Evolutionary conservation across 2,797 vertebrate species (phyloP).

Genomic region (Syngnathus acus): DNA sequence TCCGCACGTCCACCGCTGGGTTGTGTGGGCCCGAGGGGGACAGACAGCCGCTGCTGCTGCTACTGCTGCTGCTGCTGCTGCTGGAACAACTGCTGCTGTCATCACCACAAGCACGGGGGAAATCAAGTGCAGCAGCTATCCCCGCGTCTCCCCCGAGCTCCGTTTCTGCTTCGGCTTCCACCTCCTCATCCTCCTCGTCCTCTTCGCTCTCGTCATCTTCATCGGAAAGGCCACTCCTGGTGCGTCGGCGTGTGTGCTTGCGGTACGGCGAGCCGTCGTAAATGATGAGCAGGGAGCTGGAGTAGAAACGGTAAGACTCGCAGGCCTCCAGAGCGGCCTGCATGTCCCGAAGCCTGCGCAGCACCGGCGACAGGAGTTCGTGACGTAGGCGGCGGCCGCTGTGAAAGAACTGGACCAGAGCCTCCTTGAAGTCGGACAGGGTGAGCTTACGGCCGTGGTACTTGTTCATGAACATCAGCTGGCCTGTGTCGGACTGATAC

Average conservation of each 20-base stretch:
- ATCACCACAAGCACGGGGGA: conserved; percentile 50
- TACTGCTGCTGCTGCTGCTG: conserved; percentile 42
- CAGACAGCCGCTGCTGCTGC: conserved; percentile 42
- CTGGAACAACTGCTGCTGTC: conserved; percentile 41
- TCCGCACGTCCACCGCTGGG: conserved; percentile 81
- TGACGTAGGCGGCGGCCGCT: conserved; percentile 81
- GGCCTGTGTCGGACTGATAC: conserved; percentile 89
- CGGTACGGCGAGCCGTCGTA: conserved; percentile 79
- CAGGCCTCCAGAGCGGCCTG: conserved; percentile 87
- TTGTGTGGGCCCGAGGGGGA: conserved; percentile 27
- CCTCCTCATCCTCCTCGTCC: conserved; percentile 63
- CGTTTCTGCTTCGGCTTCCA: conserved; percentile 43
- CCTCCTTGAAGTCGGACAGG: conserved; percentile 93
- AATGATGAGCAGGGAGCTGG: conserved; percentile 96
- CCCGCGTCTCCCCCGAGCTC: conserved; percentile 46
- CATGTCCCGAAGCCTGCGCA: conserved; percentile 88
- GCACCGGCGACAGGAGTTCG: conserved; percentile 89
- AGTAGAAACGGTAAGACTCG: conserved; percentile 98
- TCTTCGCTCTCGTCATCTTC: conserved; percentile 69
- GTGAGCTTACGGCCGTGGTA: conserved; percentile 95
- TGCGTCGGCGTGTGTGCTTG: conserved; percentile 37
- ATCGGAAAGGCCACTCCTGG: conserved; percentile 45
- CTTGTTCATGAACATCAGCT: conserved; percentile 99
- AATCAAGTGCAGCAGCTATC: conserved; percentile 58
- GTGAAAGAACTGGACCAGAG: conserved; percentile 96